Percentiles rank a stretch among this genome's conserved stretches.
Conservation (phyloP, 2,113 vertebrate genomes). For the Salvelinus alpinus region DNA sequence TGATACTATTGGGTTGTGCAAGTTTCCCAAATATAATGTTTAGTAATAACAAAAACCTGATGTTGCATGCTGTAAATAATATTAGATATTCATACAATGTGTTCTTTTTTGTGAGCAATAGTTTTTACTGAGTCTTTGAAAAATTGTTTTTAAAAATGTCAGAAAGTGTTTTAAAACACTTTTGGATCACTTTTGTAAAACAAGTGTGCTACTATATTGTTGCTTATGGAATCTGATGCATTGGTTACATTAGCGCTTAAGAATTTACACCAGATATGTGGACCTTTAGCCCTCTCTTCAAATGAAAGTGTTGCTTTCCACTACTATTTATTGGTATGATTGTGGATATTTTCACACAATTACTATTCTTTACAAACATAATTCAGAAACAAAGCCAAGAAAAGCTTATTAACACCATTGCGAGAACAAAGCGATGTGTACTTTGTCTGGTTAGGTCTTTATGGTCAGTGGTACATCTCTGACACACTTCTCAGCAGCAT, state of each 20-base stretch:
- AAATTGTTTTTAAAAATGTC: background rate
- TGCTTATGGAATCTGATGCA: background rate
- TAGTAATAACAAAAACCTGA: too few relatives aligned
- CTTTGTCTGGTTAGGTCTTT: slow-evolving; percentile 35
- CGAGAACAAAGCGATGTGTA: slow-evolving; percentile 8
- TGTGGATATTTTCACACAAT: slow-evolving; percentile 45
- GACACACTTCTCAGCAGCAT: slow-evolving; percentile 54
- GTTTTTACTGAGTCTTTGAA: background rate
- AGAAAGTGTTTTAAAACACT: too few relatives aligned
- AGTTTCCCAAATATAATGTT: too few relatives aligned
- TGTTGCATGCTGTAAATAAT: too few relatives aligned
- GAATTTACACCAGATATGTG: background rate
- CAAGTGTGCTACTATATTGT: background rate
- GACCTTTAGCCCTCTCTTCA: background rate
- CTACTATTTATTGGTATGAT: slow-evolving; percentile 39
- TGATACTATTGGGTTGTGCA: too few relatives aligned
- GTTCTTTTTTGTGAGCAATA: too few relatives aligned
- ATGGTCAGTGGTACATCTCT: slow-evolving; percentile 51
- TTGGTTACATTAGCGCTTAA: background rate
- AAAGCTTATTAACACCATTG: background rate
- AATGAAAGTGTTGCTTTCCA: slow-evolving; percentile 3
- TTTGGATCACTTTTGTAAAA: too few relatives aligned
- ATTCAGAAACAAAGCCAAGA: background rate
- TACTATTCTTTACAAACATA: background rate
- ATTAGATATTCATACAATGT: background rate